Base-by-base conservation (phyloP, 2,797 vertebrate species). In the Gymnothorax javanicus region DNA sequence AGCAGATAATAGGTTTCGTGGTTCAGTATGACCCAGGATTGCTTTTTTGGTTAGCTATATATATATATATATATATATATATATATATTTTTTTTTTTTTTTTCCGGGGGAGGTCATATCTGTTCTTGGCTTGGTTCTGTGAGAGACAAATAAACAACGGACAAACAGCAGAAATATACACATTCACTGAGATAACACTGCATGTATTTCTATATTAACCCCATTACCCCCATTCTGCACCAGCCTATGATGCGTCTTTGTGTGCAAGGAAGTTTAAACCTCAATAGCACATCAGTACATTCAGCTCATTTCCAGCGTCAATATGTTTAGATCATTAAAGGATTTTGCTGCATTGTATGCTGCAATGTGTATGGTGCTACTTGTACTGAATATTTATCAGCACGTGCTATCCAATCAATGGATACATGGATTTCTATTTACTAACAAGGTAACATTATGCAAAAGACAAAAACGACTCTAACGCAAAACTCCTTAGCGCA, bases 331-430 rank as follows among this genome's bases (percentile, higher is more conserved):
- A 91, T 92, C 89, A 89, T 84, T 86, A 89, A 88, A 43, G 62
- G 58, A 69, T 59, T 64, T 84, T 86, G 57, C 86, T 87, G 85
- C 85, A 86, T 60, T 67, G 62, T 67, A n/a, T 7, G 67, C 69
- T 75, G 4, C 88, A 73, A 50, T 43, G 75, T 86, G 87, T 87
- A 89, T 86, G 50, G 88, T 91, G 83, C 50, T 85, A 83, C 88
- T 86, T 86, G 89, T 88, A 91, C 50, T 92, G 88, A 91, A 89
- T 86, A 85, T 87, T 89, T 88, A 87, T 89, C 90, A 90, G 89
- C 73, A 77, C 43, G 73, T 77, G 73, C 27, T 77, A 77, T 50
- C 73, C 27, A 43, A 13, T 77, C 50, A 43, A 43, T 43, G 33
- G 33, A 77, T 52, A 17, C 33, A 52, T 50, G 73, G 73, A 52